Conservation (phyloP, 2,797 vertebrate species). For the Lacerta agilis region DNA sequence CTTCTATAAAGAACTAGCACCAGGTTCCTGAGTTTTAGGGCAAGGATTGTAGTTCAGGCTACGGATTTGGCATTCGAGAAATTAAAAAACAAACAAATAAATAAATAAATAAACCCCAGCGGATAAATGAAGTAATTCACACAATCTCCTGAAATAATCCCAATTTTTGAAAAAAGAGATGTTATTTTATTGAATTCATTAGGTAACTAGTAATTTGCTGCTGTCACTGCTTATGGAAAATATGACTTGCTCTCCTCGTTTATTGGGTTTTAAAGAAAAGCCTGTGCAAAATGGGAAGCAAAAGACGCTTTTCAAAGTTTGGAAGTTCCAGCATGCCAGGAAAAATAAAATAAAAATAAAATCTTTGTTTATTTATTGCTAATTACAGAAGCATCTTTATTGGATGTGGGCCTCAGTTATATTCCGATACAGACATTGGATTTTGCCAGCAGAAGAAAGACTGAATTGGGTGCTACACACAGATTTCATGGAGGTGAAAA, state of each 20-base stretch:
- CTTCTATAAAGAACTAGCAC: neutral
- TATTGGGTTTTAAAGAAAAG: constrained; percentile 37
- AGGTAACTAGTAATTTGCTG: constrained; percentile 7
- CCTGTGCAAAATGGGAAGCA: constrained; percentile 39
- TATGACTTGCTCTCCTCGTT: constrained; percentile 24
- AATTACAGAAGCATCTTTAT: neutral
- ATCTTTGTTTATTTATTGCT: neutral
- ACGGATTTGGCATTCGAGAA: neutral
- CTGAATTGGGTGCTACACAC: neutral
- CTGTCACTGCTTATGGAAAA: constrained; percentile 28
- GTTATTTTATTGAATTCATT: constrained; percentile 20
- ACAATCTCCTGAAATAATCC: neutral
- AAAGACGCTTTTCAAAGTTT: constrained; percentile 38
- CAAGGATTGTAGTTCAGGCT: neutral
- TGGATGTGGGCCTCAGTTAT: neutral
- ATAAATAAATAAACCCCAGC: neutral
- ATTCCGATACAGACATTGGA: neutral
- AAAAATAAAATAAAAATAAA: neutral
- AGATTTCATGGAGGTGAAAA: neutral
- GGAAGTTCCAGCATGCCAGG: constrained; percentile 23
- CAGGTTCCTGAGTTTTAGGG: neutral
- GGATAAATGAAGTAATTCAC: neutral
- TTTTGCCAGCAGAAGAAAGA: neutral
- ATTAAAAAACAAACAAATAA: neutral
- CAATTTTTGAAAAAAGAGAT: neutral